Evolutionary conservation across 2,113 vertebrate genomes (phyloP).

Genomic region (Lepisosteus osseus): DNA sequence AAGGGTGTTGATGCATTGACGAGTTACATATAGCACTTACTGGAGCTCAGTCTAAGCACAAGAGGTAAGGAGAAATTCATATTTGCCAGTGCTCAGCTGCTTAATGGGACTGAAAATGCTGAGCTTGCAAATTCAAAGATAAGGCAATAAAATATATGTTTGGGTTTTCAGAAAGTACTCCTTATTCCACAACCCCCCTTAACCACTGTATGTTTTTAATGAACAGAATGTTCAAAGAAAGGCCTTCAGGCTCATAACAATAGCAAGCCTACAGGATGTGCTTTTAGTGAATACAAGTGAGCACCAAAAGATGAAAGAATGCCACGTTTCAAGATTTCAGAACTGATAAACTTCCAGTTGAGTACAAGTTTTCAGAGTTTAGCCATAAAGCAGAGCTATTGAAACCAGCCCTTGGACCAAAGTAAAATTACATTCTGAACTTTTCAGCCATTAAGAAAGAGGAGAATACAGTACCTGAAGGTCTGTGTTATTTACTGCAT

Average conservation of each 20-base stretch:
- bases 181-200: slow-evolving; percentile 50
- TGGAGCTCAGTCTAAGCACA: slow-evolving; percentile 2
- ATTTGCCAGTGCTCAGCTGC: slow-evolving; percentile 25
- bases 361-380: no score
- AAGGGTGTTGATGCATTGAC: slow-evolving; percentile 33
- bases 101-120: slow-evolving; percentile 47
- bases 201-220: no score
- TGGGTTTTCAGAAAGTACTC: slow-evolving; percentile 22
- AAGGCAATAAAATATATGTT: slow-evolving; percentile 47
- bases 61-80: background rate
- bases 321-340: no score
- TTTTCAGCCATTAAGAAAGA: no score
- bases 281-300: slow-evolving; percentile 9
- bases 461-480: no score
- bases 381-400: no score
- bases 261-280: slow-evolving; percentile 18
- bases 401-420: no score
- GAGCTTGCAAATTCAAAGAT: slow-evolving; percentile 40
- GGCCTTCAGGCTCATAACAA: slow-evolving; percentile 21
- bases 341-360: no score
- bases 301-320: background rate
- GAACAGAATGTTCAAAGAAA: slow-evolving; percentile 26
- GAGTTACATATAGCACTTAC: slow-evolving; percentile 26
- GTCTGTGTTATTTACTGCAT: no score
- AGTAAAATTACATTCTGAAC: no score